Evolutionary conservation across 1,140 invertebrate genomes (phyloP).

Genomic region (Drosophila pseudoananassae): DNA sequence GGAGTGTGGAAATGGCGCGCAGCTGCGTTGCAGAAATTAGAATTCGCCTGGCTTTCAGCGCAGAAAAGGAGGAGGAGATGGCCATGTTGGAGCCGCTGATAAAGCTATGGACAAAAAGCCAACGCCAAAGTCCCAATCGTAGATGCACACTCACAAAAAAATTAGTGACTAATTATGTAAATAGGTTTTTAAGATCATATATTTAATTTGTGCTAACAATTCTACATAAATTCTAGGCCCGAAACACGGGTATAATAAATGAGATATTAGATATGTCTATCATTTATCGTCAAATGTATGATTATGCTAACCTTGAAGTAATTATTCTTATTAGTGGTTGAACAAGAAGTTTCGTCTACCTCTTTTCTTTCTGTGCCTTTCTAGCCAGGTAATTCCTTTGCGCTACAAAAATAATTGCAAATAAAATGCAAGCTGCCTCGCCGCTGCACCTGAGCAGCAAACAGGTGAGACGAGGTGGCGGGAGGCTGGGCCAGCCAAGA

Average conservation of each 20-base stretch:
- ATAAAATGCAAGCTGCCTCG: slow-evolving; percentile 72
- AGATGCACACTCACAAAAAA: slow-evolving; percentile 41
- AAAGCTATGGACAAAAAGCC: slow-evolving; percentile 50
- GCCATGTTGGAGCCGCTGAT: slow-evolving; percentile 53
- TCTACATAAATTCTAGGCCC: no score
- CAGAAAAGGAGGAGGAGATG: slow-evolving; percentile 40
- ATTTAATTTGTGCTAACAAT: no score
- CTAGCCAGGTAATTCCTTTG: slow-evolving; percentile 64
- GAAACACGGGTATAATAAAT: no score
- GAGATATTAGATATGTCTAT: no score
- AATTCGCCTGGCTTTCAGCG: slow-evolving; percentile 41
- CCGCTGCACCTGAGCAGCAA: slow-evolving; percentile 64
- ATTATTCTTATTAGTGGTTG: no score
- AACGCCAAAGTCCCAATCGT: slow-evolving; percentile 41
- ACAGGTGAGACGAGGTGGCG: slow-evolving; percentile 5
- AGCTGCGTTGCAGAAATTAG: slow-evolving; percentile 79
- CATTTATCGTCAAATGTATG: no score
- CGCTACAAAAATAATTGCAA: slow-evolving; percentile 81
- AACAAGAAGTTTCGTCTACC: no score
- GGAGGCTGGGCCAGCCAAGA: slow-evolving; percentile 33
- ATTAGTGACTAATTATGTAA: not conserved
- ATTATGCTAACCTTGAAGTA: no score
- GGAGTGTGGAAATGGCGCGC: slow-evolving; percentile 49
- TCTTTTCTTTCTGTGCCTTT: slow-evolving; percentile 25
- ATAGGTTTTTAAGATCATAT: not conserved